phyloP scores from a whole-genome alignment of 2,113 vertebrate genomes.

The Chaetops frenatus region DNA sequence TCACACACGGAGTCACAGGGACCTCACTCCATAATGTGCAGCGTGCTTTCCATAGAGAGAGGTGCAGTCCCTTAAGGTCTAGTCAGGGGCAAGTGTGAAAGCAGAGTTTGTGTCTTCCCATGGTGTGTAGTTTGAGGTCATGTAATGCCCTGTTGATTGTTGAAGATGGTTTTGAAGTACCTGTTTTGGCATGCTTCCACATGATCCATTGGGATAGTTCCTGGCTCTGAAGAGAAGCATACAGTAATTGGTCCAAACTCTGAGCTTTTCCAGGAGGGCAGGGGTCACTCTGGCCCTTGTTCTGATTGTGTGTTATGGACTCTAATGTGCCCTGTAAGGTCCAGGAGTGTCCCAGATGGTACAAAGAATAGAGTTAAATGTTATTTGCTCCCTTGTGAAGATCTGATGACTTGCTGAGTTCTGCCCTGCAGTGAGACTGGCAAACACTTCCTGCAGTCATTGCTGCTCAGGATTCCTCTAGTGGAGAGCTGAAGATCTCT shows the following conservation, averaged over 20 bases:
- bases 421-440: not conserved
- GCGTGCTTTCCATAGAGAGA: not conserved
- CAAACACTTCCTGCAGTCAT: not conserved
- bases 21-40: fast-evolving
- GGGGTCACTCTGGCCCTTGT: fast-evolving
- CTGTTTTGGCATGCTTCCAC: not conserved
- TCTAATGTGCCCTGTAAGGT: not conserved
- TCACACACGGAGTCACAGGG: not conserved
- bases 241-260: not conserved
- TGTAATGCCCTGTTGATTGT: not conserved
- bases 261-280: not conserved
- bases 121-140: not conserved
- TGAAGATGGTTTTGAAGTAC: not conserved
- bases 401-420: not conserved
- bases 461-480: not conserved
- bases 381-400: not conserved
- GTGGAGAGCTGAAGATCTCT: not conserved
- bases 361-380: not conserved
- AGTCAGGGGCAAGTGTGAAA: not conserved
- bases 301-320: not conserved
- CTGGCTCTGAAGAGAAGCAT: not conserved
- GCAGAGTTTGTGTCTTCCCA: not conserved
- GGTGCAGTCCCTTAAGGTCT: not conserved
- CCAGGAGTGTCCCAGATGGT: not conserved
- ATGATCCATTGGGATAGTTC: not conserved